A percentile compares a stretch with the other conserved stretches of the same genome.
These are phyloP conservation scores for Morpho helenor DNA, from an alignment of 2,888 invertebrate species.

Conservation along the genomic window DNA sequence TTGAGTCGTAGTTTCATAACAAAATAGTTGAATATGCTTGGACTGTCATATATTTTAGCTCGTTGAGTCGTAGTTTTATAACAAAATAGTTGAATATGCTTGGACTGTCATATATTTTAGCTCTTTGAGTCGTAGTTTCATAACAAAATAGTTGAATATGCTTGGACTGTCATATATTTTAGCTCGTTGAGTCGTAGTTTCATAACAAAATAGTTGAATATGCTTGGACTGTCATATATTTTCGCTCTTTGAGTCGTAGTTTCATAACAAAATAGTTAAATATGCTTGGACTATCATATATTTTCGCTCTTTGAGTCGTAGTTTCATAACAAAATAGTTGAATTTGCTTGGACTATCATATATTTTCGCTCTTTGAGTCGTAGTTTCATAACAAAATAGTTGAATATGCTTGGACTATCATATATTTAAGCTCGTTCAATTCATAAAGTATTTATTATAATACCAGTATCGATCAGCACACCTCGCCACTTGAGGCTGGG, in stretches of 20 bases:
- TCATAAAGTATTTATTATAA: constrained; percentile 30
- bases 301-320: background rate
- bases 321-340: no score
- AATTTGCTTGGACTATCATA: background rate
- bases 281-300: background rate
- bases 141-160: no score
- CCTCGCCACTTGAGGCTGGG: constrained; percentile 34
- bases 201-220: no score
- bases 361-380: no score
- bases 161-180: constrained; percentile 1
- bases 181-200: background rate
- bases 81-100: no score
- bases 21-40: no score
- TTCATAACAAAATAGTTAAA: no score
- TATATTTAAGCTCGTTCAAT: constrained; percentile 16
- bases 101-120: constrained; percentile 2
- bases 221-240: background rate
- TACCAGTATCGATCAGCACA: constrained; percentile 35
- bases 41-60: constrained; percentile 5
- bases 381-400: no score
- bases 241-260: background rate
- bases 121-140: no score
- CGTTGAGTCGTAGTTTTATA: no score
- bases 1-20: no score
- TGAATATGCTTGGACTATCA: background rate